Percentiles rank a stretch among this genome's conserved stretches.
Evolutionary conservation across 1,140 invertebrate species (phyloP).

Genomic region (Centruroides sculpturatus): DNA sequence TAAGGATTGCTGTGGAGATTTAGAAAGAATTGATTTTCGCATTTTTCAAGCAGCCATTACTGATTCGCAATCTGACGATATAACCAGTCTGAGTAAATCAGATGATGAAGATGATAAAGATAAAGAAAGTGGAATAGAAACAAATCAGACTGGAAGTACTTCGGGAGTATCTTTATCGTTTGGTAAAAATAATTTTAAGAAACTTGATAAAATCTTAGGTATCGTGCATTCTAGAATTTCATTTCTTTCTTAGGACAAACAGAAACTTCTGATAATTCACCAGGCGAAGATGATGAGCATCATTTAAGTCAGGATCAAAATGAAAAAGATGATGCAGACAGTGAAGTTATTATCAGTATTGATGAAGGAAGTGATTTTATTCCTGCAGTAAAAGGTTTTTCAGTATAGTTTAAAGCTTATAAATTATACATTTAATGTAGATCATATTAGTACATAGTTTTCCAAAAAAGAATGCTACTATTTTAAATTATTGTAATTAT

Average conservation of each 20-base stretch:
- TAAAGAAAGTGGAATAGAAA: not conserved
- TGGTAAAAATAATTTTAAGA: too few relatives aligned
- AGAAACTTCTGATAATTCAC: conserved; percentile 1
- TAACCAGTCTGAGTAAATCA: not conserved
- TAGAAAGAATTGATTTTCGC: conserved; percentile 58
- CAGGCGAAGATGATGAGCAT: conserved; percentile 9
- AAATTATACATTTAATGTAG: too few relatives aligned
- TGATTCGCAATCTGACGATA: conserved; percentile 33
- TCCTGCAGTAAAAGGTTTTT: too few relatives aligned
- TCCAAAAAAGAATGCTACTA: too few relatives aligned
- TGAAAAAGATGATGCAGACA: conserved; percentile 3
- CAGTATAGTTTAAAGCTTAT: too few relatives aligned
- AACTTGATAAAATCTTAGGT: too few relatives aligned
- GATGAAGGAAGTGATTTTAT: conserved; percentile 2
- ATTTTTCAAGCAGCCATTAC: conserved; percentile 66
- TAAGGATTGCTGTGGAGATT: conserved; percentile 51
- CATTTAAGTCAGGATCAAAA: conserved; percentile 4
- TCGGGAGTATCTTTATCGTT: too few relatives aligned
- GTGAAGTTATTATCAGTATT: conserved; percentile 14
- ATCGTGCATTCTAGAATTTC: too few relatives aligned
- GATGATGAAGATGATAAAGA: conserved; percentile 4
- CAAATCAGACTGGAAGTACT: too few relatives aligned
- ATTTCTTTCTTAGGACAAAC: too few relatives aligned
- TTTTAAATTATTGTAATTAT: too few relatives aligned
- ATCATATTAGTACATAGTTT: too few relatives aligned